phyloP scores from a whole-genome alignment of 2,797 vertebrate species.

The Miopithecus talapoin region DNA sequence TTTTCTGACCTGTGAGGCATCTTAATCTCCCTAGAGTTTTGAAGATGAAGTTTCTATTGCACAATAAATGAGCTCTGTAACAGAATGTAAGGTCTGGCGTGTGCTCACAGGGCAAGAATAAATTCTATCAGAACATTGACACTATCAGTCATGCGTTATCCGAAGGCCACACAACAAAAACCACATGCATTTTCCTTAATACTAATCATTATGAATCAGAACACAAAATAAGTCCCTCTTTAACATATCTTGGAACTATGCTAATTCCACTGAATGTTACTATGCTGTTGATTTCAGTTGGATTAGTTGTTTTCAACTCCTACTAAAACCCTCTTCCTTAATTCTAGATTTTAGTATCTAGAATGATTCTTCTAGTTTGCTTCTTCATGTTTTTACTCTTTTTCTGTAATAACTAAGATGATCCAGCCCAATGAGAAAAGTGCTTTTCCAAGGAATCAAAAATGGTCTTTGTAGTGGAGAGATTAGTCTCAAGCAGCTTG shows the following conservation, averaged over 20 bases:
- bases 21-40: not conserved
- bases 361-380: not conserved
- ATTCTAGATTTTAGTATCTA: not conserved
- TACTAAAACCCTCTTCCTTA: not conserved
- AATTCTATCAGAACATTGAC: not conserved
- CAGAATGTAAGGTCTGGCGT: not conserved
- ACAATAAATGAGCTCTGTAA: conserved; percentile 4
- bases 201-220: not conserved
- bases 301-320: not conserved
- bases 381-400: not conserved
- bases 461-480: not conserved
- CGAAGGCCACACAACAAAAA: conserved; percentile 16
- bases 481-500: not conserved
- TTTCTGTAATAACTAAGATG: not conserved
- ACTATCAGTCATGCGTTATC: not conserved
- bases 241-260: not conserved
- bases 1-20: conserved; percentile 10
- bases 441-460: not conserved
- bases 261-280: not conserved
- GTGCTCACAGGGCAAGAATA: not conserved
- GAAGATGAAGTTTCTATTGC: not conserved
- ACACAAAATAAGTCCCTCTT: not conserved
- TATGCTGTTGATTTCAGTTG: not conserved
- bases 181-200: not conserved
- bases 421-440: not conserved